These are phyloP conservation scores for Sphenopsis melanotis DNA, from an alignment of 2,797 vertebrate genomes.

Conservation along the genomic window DNA sequence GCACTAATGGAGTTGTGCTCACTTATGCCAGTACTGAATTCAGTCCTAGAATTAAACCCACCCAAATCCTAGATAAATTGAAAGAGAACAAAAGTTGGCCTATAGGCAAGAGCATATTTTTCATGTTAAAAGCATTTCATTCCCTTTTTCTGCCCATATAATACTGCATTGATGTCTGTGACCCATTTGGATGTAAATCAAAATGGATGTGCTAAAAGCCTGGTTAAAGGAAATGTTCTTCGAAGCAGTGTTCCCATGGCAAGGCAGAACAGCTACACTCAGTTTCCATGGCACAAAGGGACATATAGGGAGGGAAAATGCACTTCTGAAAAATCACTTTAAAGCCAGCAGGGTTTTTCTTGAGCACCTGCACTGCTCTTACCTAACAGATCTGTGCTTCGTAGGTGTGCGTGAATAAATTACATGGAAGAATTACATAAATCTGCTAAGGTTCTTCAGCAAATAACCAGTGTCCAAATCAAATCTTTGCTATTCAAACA, in stretches of 20 bases:
- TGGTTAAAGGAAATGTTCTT: constrained; percentile 49
- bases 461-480: not conserved
- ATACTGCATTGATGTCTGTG: constrained; percentile 42
- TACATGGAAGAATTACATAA: not conserved
- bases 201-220: constrained; percentile 59
- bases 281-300: not conserved
- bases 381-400: not conserved
- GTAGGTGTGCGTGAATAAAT: not conserved
- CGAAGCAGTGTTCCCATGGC: not conserved
- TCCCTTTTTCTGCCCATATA: constrained; percentile 25
- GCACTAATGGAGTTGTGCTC: constrained; percentile 20
- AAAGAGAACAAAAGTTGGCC: constrained; percentile 54
- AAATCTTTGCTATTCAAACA: not conserved
- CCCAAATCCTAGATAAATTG: constrained; percentile 38
- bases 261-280: constrained; percentile 18
- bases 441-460: not conserved
- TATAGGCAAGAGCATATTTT: constrained; percentile 42
- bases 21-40: constrained; percentile 14
- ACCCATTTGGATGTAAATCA: constrained; percentile 59
- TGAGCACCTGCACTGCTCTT: not conserved
- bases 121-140: constrained; percentile 47
- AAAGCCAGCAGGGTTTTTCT: not conserved
- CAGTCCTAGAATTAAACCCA: constrained; percentile 35
- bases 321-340: constrained; percentile 7
- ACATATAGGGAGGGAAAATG: not conserved